Evolutionary conservation across 2,888 invertebrate genomes (phyloP).

Genomic region (Calliphora vomitoria): DNA sequence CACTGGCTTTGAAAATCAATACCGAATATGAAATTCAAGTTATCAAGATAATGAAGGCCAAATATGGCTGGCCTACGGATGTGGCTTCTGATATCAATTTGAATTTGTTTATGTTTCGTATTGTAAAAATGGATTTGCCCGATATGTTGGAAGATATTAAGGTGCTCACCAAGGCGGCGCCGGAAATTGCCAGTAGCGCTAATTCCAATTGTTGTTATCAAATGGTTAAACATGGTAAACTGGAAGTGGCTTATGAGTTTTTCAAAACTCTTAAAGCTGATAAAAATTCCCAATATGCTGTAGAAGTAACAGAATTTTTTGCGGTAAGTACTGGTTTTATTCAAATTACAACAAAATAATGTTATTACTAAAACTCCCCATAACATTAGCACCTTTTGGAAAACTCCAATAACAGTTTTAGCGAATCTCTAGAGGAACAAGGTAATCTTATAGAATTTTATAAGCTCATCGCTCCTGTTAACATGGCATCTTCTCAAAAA

Average conservation of each 20-base stretch:
- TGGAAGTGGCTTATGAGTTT: conserved; percentile 81
- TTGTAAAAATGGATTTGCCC: conserved; percentile 82
- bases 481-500: conserved; percentile 73
- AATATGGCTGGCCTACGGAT: conserved; percentile 84
- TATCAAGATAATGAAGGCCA: conserved; percentile 84
- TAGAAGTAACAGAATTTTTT: conserved; percentile 79
- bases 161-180: conserved; percentile 81
- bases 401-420: conserved; percentile 67
- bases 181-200: conserved; percentile 80
- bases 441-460: conserved; percentile 80
- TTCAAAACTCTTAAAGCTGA: conserved; percentile 79
- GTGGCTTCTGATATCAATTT: conserved; percentile 79
- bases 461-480: conserved; percentile 78
- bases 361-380: conserved; percentile 25
- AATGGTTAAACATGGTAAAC: conserved; percentile 81
- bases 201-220: conserved; percentile 83
- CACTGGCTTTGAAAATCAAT: conserved; percentile 82
- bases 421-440: conserved; percentile 76
- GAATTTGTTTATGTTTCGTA: conserved; percentile 82
- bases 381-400: conserved; percentile 77
- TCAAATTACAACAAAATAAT: background rate
- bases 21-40: conserved; percentile 83
- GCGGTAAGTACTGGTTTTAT: conserved; percentile 71
- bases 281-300: conserved; percentile 77
- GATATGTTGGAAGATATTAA: conserved; percentile 83